Base-by-base conservation (phyloP, 2,797 vertebrate genomes). In the Notoglanidium macrostoma region DNA sequence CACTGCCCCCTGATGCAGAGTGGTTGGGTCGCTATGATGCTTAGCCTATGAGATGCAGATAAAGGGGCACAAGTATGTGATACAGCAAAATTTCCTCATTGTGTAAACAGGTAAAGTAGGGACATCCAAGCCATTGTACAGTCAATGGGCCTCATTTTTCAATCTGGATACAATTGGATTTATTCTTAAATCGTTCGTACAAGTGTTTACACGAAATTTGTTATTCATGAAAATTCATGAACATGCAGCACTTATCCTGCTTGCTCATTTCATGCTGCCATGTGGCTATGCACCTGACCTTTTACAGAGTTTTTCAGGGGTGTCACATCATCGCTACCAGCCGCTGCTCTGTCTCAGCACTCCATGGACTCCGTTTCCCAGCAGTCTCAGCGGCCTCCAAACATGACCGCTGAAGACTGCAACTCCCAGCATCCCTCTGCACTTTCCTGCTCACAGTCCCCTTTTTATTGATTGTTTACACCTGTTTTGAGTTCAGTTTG, bases 11-110 rank as follows among this genome's bases (percentile, higher is more conserved):
- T 97, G 94, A 86, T 92, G 94, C 90, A 95, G 90, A 76, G 94
- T 95, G 90, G 96, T 96, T n/a, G 96, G 96, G 87, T 96, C 95
- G 89, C 93, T 96, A 0, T 94, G 95, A 92, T 97, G 96, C 89
- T 94, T 96, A 88, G 96, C 94, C 98, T 98, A 89, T 84, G 93
- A 90, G 91, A 57, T 7, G 57, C 35, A 44, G 23, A 63, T 15
- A n/a, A 68, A 80, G 19, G 5, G 59, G 54, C 32, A 55, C 15
- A 65, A n/a, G 51, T 67, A 21, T 82, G 51, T n/a, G 35, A n/a
- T 55, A 55, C 8, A 21, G 23, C n/a, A 35, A 40, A 23, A 32
- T 55, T 55, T 77, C 55, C 15, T 59, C 0, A 80, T 61, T 61
- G 10, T 2, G 4, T 61, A 35, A 51, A 59, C 40, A 78, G 29